Conservation (phyloP, 2,113 vertebrate genomes). For the Axis porcinus region DNA sequence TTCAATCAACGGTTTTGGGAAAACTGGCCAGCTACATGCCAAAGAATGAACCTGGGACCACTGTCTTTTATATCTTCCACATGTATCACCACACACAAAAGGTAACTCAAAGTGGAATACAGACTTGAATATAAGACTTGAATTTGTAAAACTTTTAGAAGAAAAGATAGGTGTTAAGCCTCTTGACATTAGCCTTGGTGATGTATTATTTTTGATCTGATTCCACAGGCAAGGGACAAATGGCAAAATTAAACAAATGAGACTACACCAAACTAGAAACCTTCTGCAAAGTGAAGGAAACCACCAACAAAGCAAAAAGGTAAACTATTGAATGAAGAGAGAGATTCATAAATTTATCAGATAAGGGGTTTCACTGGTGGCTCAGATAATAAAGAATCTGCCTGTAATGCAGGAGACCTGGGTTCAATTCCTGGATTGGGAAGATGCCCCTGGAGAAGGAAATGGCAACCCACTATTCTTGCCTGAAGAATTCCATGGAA, state of each 20-base stretch:
- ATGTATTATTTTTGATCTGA: not conserved
- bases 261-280: not conserved
- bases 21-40: not conserved
- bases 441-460: not conserved
- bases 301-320: not conserved
- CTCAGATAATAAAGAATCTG: not conserved
- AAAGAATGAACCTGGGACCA: not conserved
- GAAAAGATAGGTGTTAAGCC: not conserved
- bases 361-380: not conserved
- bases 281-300: not conserved
- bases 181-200: not conserved
- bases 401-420: not conserved
- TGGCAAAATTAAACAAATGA: not conserved
- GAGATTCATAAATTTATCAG: not conserved
- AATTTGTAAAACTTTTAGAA: not conserved
- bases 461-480: not conserved
- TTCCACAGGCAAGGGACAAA: not conserved
- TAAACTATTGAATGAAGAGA: not conserved
- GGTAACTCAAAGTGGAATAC: not conserved
- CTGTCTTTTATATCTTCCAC: not conserved
- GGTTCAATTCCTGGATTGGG: not conserved
- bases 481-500: not conserved
- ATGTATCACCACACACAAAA: not conserved
- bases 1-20: not conserved
- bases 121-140: not conserved